Evolutionary conservation across 1,140 invertebrate species (phyloP).

Genomic region (Paralvinella palmiformis): DNA sequence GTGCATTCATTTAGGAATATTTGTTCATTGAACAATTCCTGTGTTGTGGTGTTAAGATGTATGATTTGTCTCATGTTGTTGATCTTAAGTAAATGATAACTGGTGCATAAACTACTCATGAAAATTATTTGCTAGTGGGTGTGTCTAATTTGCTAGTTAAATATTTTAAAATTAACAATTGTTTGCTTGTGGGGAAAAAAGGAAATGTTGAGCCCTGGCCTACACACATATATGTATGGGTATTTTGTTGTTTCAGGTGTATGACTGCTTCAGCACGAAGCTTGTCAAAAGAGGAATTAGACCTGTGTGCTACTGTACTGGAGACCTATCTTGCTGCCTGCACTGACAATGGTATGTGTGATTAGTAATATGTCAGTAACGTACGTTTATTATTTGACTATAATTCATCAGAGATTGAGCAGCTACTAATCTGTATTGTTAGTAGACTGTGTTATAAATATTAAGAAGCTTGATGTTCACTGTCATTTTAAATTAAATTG

Average conservation of each 20-base stretch:
- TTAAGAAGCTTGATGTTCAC: too few species aligned
- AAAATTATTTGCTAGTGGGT: too few species aligned
- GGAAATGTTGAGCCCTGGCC: background rate
- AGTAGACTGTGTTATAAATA: too few species aligned
- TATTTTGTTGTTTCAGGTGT: constrained; percentile 22
- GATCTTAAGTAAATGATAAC: background rate
- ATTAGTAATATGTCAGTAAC: too few species aligned
- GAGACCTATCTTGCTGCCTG: constrained; percentile 34
- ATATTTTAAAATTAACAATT: background rate
- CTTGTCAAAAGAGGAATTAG: constrained; percentile 35
- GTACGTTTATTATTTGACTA: too few species aligned
- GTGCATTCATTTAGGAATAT: background rate
- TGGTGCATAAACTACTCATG: background rate
- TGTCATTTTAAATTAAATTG: too few species aligned
- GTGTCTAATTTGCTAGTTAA: too few species aligned
- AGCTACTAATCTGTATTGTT: too few species aligned
- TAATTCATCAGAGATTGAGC: too few species aligned
- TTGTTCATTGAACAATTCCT: background rate
- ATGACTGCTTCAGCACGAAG: constrained; percentile 28
- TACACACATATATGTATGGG: too few species aligned
- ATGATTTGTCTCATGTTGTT: background rate
- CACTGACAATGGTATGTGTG: constrained; percentile 37
- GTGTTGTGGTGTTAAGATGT: too few species aligned
- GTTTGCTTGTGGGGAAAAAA: background rate
- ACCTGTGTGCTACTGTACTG: constrained; percentile 31